These are phyloP conservation scores for Arnoldichthys spilopterus DNA, from an alignment of 2,797 vertebrate species.

Conservation along the genomic window DNA sequence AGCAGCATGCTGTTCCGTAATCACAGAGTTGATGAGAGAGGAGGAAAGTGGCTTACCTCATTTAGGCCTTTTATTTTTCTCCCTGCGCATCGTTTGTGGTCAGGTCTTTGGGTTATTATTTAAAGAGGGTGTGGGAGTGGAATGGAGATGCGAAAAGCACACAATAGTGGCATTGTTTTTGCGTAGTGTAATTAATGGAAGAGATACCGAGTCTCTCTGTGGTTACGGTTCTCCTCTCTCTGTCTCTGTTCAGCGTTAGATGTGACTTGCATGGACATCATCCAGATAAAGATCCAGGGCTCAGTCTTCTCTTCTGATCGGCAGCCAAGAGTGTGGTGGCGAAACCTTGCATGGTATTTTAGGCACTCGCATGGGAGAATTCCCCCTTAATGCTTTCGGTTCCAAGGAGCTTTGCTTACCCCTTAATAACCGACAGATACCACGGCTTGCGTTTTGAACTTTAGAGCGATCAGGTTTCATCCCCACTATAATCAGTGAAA, in stretches of 20 bases:
- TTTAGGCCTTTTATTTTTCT: conserved; percentile 52
- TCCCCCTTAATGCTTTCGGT: conserved; percentile 38
- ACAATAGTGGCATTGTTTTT: conserved; percentile 61
- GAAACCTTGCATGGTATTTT: conserved; percentile 43
- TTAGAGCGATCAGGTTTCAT: conserved; percentile 53
- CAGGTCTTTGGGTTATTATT: conserved; percentile 58
- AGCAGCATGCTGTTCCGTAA: conserved; percentile 60
- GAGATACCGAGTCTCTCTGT: conserved; percentile 44
- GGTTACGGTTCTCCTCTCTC: conserved; percentile 28
- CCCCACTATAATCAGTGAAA: conserved; percentile 55
- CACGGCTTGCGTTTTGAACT: conserved; percentile 52
- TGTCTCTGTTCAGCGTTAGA: conserved; percentile 21
- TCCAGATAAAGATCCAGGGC: conserved; percentile 45
- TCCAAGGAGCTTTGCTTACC: conserved; percentile 36
- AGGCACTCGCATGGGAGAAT: conserved; percentile 48
- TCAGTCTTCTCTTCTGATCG: conserved; percentile 47
- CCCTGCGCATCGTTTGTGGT: conserved; percentile 43
- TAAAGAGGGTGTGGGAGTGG: conserved; percentile 47
- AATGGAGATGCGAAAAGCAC: conserved; percentile 53
- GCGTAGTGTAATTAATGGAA: conserved; percentile 65
- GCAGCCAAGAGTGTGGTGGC: conserved; percentile 47
- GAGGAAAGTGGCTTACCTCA: conserved; percentile 56
- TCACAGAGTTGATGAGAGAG: conserved; percentile 64
- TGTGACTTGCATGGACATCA: conserved; percentile 37
- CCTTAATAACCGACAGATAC: conserved; percentile 50